Conservation (phyloP, 2,888 invertebrate species). For the Dione vanillae region DNA sequence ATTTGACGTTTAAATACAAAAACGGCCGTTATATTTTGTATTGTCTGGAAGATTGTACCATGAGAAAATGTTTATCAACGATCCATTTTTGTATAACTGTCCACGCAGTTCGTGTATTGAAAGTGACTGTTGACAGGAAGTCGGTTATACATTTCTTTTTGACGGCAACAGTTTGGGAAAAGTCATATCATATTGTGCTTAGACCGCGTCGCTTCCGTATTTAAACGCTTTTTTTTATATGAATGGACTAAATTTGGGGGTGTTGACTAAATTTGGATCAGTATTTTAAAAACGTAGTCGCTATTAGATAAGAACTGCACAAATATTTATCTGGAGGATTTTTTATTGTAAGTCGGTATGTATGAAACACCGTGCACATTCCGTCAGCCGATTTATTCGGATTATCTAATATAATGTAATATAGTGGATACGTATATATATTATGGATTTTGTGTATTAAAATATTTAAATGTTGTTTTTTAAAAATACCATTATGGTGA, state of each 20-base stretch:
- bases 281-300: slow-evolving; percentile 65
- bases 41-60: not conserved
- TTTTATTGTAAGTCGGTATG: slow-evolving; percentile 43
- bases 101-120: slow-evolving; percentile 18
- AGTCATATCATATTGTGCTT: slow-evolving; percentile 70
- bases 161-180: slow-evolving; percentile 50
- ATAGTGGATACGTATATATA: slow-evolving; percentile 55
- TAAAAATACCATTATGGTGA: not conserved
- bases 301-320: slow-evolving; percentile 64
- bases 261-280: slow-evolving; percentile 43
- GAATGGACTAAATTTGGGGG: slow-evolving; percentile 39
- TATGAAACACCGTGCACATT: slow-evolving; percentile 66
- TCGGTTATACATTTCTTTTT: slow-evolving; percentile 55
- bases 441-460: slow-evolving; percentile 19
- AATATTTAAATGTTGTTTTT: not conserved
- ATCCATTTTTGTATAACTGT: slow-evolving; percentile 27
- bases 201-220: slow-evolving; percentile 61
- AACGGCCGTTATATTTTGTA: not conserved
- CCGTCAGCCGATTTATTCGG: slow-evolving; percentile 66
- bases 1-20: not conserved
- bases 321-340: slow-evolving; percentile 45
- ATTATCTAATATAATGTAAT: slow-evolving; percentile 56
- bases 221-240: slow-evolving; percentile 51
- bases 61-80: not conserved
- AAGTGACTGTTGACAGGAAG: slow-evolving; percentile 33